Evolutionary conservation across 1,140 invertebrate genomes (phyloP).

Genomic region (Camponotus floridanus): DNA sequence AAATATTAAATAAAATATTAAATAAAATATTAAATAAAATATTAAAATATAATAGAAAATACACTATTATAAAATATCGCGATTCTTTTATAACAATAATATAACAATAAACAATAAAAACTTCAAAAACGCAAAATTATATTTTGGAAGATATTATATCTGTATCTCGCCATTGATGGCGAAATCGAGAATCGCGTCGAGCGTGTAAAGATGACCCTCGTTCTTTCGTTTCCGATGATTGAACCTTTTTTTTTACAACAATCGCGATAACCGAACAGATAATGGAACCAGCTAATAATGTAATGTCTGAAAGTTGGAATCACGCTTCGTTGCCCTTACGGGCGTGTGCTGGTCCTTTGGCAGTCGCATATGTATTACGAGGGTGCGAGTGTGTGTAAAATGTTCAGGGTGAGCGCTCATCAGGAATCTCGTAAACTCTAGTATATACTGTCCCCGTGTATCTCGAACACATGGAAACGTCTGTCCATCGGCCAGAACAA

Average conservation of each 20-base stretch:
- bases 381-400: slow-evolving; percentile 72
- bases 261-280: slow-evolving; percentile 61
- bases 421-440: slow-evolving; percentile 81
- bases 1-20: not conserved
- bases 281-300: slow-evolving; percentile 76
- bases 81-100: not conserved
- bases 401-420: slow-evolving; percentile 84
- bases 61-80: not conserved
- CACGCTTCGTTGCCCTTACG: slow-evolving; percentile 83
- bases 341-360: slow-evolving; percentile 77
- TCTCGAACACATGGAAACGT: slow-evolving; percentile 48
- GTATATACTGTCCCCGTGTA: slow-evolving; percentile 20
- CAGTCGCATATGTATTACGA: slow-evolving; percentile 61
- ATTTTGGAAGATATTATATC: not conserved
- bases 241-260: slow-evolving; percentile 1
- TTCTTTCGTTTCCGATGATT: slow-evolving; percentile 41
- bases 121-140: not conserved
- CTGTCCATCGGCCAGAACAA: slow-evolving; percentile 30
- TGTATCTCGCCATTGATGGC: not conserved
- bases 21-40: too few relatives aligned
- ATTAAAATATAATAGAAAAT: not conserved
- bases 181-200: not conserved
- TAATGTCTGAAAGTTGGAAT: slow-evolving; percentile 83
- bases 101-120: not conserved
- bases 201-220: not conserved